These are phyloP conservation scores for Podabrus alpinus DNA, from an alignment of 2,888 invertebrate genomes.

Conservation along the genomic window DNA sequence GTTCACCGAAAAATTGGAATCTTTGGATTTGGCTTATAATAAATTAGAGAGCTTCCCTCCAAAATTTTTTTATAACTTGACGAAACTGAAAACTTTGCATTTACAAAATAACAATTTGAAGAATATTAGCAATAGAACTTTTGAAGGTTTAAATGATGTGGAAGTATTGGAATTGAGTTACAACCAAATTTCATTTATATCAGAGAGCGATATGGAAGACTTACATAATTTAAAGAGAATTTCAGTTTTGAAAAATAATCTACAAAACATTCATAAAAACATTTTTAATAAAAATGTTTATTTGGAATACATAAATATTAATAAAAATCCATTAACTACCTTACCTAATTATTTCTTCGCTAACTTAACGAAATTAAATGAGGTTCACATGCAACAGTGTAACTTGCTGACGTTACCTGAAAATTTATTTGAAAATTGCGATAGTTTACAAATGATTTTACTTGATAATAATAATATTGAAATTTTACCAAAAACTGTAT, in stretches of 20 bases:
- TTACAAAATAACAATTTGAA: slow-evolving; percentile 72
- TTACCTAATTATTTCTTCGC: slow-evolving; percentile 23
- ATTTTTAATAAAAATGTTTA: slow-evolving; percentile 55
- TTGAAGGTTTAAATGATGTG: slow-evolving; percentile 66
- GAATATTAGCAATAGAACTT: slow-evolving; percentile 65
- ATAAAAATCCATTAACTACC: not conserved
- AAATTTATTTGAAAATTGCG: slow-evolving; percentile 66
- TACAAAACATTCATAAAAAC: slow-evolving; percentile 64
- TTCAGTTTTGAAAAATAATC: slow-evolving; percentile 70
- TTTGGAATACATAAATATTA: slow-evolving; percentile 53
- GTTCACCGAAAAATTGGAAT: slow-evolving; percentile 25
- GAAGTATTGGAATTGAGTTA: slow-evolving; percentile 69
- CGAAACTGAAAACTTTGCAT: slow-evolving; percentile 64
- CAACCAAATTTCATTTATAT: slow-evolving; percentile 67
- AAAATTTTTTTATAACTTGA: slow-evolving; percentile 65
- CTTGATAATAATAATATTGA: slow-evolving; percentile 63
- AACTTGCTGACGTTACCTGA: slow-evolving; percentile 62
- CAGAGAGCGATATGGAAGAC: slow-evolving; percentile 64
- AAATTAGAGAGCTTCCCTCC: slow-evolving; percentile 62
- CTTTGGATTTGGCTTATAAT: slow-evolving; percentile 69
- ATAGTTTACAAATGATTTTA: slow-evolving; percentile 62
- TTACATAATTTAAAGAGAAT: slow-evolving; percentile 66
- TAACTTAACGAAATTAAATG: slow-evolving; percentile 34
- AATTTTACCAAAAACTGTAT: slow-evolving; percentile 58
- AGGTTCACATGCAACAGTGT: slow-evolving; percentile 36